A percentile compares a stretch with the other conserved stretches of the same genome.
These are phyloP conservation scores for Gymnothorax javanicus DNA, from an alignment of 2,797 vertebrate genomes.

Conservation along the genomic window DNA sequence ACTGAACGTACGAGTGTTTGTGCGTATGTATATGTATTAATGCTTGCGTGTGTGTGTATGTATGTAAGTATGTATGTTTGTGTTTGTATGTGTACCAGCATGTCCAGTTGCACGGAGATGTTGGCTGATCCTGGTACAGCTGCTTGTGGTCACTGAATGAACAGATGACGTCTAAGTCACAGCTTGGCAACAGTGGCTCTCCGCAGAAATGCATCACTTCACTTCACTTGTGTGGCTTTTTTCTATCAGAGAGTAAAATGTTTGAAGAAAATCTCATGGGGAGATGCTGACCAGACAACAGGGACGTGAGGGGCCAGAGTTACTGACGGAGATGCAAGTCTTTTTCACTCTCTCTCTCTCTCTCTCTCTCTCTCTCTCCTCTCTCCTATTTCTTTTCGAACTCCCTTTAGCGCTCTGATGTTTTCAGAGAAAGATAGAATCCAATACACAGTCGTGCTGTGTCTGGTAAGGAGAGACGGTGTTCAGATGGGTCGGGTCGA, in stretches of 20 bases:
- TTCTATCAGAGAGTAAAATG: neutral
- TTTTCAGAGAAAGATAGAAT: conserved; percentile 12
- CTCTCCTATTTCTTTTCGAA: neutral
- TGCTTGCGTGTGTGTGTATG: neutral
- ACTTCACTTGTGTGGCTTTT: neutral
- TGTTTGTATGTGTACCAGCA: neutral
- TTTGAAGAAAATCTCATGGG: neutral
- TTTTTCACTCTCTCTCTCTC: neutral
- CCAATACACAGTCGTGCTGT: neutral
- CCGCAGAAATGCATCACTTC: neutral
- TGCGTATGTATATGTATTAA: neutral
- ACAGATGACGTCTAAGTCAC: neutral
- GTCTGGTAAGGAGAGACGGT: neutral
- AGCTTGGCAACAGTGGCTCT: neutral
- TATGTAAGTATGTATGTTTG: neutral
- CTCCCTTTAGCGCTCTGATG: neutral
- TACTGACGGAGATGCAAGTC: neutral
- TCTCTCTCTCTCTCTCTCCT: neutral
- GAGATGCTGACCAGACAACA: neutral
- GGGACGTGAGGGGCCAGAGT: neutral
- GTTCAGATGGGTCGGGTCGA: neutral
- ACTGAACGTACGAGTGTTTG: neutral
- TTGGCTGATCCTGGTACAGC: neutral
- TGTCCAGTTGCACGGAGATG: neutral
- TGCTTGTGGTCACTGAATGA: neutral